phyloP scores from a whole-genome alignment of 2,113 vertebrate species.

The Scytalopus superciliaris region DNA sequence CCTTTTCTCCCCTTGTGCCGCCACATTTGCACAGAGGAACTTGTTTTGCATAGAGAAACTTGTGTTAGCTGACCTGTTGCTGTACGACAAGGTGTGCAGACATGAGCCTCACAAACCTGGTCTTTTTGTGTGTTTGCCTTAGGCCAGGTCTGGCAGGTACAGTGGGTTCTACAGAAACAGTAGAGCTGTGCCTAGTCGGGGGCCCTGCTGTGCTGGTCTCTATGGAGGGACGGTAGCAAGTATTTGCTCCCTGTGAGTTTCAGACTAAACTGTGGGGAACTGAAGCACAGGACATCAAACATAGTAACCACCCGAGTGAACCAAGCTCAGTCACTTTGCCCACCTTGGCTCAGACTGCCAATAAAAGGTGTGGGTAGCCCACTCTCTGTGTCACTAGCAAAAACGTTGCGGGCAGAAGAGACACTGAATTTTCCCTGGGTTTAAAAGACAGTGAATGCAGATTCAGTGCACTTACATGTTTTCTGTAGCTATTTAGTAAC shows the following conservation, averaged over 20 bases:
- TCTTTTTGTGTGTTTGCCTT: not conserved
- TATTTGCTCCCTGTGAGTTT: not conserved
- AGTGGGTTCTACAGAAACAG: not conserved
- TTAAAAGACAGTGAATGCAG: not conserved
- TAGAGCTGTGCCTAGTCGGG: accelerated
- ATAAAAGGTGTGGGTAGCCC: accelerated
- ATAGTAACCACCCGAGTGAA: accelerated
- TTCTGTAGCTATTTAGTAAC: not conserved
- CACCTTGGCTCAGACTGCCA: not conserved
- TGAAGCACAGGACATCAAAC: not conserved
- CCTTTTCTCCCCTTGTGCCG: not conserved
- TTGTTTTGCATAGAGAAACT: not conserved
- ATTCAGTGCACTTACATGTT: not conserved
- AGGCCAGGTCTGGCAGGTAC: not conserved
- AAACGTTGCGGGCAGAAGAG: not conserved
- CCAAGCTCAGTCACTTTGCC: accelerated
- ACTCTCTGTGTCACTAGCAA: accelerated
- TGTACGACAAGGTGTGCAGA: not conserved
- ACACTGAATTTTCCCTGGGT: not conserved
- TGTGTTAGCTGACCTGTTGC: not conserved
- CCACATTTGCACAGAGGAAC: not conserved
- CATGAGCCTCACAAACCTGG: accelerated
- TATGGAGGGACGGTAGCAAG: accelerated
- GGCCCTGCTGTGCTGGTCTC: not conserved
- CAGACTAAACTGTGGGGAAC: not conserved